phyloP scores from a whole-genome alignment of 2,797 vertebrate species.

The Gadopsis marmoratus region DNA sequence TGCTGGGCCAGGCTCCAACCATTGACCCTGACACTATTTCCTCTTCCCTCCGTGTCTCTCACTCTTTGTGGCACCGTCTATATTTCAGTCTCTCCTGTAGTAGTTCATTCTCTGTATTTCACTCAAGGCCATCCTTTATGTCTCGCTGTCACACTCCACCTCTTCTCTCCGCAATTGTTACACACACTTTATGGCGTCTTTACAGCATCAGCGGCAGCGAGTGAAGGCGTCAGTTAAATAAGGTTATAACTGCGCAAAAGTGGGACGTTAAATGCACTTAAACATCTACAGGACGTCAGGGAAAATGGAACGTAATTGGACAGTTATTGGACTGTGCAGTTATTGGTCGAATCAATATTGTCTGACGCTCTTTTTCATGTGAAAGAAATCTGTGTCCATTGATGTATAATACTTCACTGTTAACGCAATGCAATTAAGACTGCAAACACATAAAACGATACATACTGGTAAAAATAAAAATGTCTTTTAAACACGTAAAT shows the following conservation, averaged over 20 bases:
- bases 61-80: slow-evolving; percentile 33
- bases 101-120: slow-evolving; percentile 57
- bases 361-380: slow-evolving; percentile 44
- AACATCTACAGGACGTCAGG: slow-evolving; percentile 19
- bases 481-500: neutral
- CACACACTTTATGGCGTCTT: slow-evolving; percentile 42
- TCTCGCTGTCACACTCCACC: slow-evolving; percentile 44
- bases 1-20: slow-evolving; percentile 61
- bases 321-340: slow-evolving; percentile 10
- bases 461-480: neutral
- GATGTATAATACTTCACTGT: slow-evolving; percentile 10
- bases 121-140: slow-evolving; percentile 65
- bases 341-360: slow-evolving; percentile 55
- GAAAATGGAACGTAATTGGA: slow-evolving; percentile 37
- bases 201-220: slow-evolving; percentile 11
- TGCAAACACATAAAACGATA: slow-evolving; percentile 11
- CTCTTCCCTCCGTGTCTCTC: slow-evolving; percentile 44
- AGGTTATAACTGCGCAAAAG: slow-evolving; percentile 36
- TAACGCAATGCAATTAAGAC: slow-evolving; percentile 7
- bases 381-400: slow-evolving; percentile 38
- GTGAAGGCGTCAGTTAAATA: slow-evolving; percentile 40
- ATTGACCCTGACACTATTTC: slow-evolving; percentile 59
- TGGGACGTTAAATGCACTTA: slow-evolving; percentile 40
- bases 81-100: slow-evolving; percentile 49
- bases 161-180: slow-evolving; percentile 20